A percentile compares a stretch with the other conserved stretches of the same genome.
Conservation (phyloP, 2,888 invertebrate species). For the Cerastis rubricosa region DNA sequence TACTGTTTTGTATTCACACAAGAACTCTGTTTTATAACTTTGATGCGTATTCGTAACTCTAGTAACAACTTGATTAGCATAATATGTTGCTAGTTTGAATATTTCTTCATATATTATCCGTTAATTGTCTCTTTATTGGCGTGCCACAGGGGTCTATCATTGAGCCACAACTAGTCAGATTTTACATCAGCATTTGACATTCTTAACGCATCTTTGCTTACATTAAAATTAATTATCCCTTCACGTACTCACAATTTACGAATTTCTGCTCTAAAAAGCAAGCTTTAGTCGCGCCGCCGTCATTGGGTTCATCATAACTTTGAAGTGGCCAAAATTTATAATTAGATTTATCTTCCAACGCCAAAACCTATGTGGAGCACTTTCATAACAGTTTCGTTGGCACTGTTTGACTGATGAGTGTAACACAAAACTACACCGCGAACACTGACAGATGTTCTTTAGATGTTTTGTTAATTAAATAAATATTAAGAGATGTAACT, state of each 20-base stretch:
- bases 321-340: constrained; percentile 80
- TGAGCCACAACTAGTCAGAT: background rate
- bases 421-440: constrained; percentile 67
- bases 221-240: constrained; percentile 46
- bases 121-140: constrained; percentile 36
- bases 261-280: constrained; percentile 59
- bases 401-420: constrained; percentile 75
- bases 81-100: constrained; percentile 40
- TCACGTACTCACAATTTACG: constrained; percentile 39
- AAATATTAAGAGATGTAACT: constrained; percentile 27
- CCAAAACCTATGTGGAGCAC: constrained; percentile 80
- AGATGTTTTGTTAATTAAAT: constrained; percentile 58
- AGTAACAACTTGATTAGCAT: constrained; percentile 50
- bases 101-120: constrained; percentile 41
- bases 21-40: constrained; percentile 46
- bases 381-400: constrained; percentile 78
- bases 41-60: constrained; percentile 43
- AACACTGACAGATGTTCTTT: constrained; percentile 57
- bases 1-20: constrained; percentile 59
- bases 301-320: constrained; percentile 67
- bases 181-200: background rate
- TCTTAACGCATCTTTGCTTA: background rate
- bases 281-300: constrained; percentile 48
- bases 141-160: constrained; percentile 30
- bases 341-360: constrained; percentile 76